phyloP scores from a whole-genome alignment of 2,888 invertebrate genomes.

The Phortica okadai region DNA sequence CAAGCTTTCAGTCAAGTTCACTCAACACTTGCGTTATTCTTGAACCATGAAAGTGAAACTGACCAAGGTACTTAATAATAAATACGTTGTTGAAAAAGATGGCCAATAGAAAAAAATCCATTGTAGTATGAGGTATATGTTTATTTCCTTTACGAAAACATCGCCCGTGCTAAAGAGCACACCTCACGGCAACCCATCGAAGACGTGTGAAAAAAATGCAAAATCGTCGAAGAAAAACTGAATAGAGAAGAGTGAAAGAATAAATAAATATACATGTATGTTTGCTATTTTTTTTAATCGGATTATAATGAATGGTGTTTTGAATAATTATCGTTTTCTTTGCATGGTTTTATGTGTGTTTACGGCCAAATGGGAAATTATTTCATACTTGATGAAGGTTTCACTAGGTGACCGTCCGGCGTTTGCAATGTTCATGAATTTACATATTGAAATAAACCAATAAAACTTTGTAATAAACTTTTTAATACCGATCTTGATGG shows the following conservation, averaged over 20 bases:
- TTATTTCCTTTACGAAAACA: neutral
- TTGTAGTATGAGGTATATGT: slow-evolving; percentile 1
- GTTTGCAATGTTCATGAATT: neutral
- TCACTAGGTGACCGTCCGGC: slow-evolving; percentile 47
- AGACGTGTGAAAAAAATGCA: slow-evolving; percentile 45
- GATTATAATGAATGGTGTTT: slow-evolving; percentile 67
- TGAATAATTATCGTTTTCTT: slow-evolving; percentile 29
- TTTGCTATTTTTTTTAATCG: slow-evolving; percentile 70
- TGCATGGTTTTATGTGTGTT: slow-evolving; percentile 45
- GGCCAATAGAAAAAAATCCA: neutral
- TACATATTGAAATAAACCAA: neutral
- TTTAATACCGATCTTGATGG: no score
- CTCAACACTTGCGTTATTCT: neutral
- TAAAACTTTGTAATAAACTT: neutral
- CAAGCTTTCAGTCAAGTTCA: slow-evolving; percentile 19
- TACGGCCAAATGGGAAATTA: slow-evolving; percentile 57
- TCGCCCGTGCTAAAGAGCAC: neutral
- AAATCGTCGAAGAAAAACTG: slow-evolving; percentile 14
- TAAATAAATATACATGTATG: slow-evolving; percentile 22
- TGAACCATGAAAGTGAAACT: slow-evolving; percentile 16
- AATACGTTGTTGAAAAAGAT: neutral
- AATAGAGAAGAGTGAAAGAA: slow-evolving; percentile 44
- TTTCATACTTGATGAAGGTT: slow-evolving; percentile 57
- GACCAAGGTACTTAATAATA: slow-evolving; percentile 17
- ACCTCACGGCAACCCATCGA: neutral